Base-by-base conservation (phyloP, 2,113 vertebrate genomes). In the Numida meleagris region DNA sequence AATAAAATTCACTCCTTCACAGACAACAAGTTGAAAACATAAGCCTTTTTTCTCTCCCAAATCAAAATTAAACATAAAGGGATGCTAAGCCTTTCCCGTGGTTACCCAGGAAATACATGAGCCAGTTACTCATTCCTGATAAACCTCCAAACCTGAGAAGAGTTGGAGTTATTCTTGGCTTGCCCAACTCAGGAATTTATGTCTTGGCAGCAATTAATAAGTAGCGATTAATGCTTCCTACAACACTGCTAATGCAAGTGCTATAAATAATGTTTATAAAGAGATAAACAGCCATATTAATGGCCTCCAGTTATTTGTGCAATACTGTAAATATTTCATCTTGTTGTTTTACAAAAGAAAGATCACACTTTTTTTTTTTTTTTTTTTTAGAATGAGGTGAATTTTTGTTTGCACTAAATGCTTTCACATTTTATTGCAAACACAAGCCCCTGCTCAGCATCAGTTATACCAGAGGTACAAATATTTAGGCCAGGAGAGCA, bases 401-500 rank as follows among this genome's bases (percentile, higher is more conserved):
- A 87, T 96, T 96, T 93, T 92, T 89, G 83, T 94, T 93, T 92
- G 79, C 72, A 88, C 80, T 77, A 66, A 92, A 82, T 86, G 75
- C 93, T 94, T 96, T 95, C 46, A 79, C 66, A 34, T 94, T 94
- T 95, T 95, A 88, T 48, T 86, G 93, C 93, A 94, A 97, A 96
- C 83, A 92, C 83, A 66, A 67, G 82, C 6, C 86, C 75, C 96
- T 97, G 97, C 77, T 97, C 82, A 96, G 51, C 95, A 96, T 97
- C 97, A 97, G 31, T 95, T 85, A 95, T 90, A 94, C 75, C 59
- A 96, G 88, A 97, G 97, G 92, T 96, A 97, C 96, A 98, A 97
- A 98, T 97, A 97, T 97, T 98, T 97, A 97, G 96, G 94, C 43
- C 94, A 95, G 78, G 58, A 45, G 46, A 97, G 94, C 95, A 96